Conservation (phyloP, 2,113 vertebrate genomes). For the Tichodroma muraria region DNA sequence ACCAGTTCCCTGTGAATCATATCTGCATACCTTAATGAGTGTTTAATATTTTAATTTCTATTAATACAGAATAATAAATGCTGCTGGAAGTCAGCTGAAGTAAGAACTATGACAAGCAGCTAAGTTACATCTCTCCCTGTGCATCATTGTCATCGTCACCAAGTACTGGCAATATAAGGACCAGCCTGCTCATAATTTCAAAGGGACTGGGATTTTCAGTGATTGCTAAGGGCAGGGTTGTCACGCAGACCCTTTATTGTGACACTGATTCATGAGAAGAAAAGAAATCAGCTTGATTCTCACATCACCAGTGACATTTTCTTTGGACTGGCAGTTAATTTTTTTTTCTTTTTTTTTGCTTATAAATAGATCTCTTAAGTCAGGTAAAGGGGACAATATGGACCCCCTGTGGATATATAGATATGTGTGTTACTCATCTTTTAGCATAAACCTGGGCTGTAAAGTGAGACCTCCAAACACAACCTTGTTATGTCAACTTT, state of each 20-base stretch:
- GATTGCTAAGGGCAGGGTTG: conserved; percentile 44
- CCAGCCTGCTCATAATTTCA: conserved; percentile 19
- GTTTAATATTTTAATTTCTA: conserved; percentile 57
- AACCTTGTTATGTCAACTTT: not conserved
- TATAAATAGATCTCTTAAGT: conserved; percentile 19
- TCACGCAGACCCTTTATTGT: conserved; percentile 16
- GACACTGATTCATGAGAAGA: conserved; percentile 40
- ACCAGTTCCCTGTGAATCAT: not conserved
- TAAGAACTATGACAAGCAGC: not conserved
- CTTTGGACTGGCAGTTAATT: conserved; percentile 8
- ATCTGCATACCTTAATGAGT: conserved; percentile 41
- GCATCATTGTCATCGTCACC: not conserved
- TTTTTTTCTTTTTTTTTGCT: not conserved
- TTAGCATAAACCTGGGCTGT: not conserved
- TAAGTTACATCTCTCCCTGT: not conserved
- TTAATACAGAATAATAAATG: conserved; percentile 37
- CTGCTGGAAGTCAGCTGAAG: conserved; percentile 13
- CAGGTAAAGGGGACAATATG: not conserved
- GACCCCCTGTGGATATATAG: not conserved
- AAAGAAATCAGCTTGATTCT: conserved; percentile 40
- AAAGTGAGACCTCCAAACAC: not conserved
- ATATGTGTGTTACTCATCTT: not conserved
- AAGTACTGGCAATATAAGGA: not conserved
- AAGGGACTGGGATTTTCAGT: not conserved
- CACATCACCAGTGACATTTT: conserved; percentile 23